Conservation (phyloP, 1,140 invertebrate species). For the Limonius californicus region DNA sequence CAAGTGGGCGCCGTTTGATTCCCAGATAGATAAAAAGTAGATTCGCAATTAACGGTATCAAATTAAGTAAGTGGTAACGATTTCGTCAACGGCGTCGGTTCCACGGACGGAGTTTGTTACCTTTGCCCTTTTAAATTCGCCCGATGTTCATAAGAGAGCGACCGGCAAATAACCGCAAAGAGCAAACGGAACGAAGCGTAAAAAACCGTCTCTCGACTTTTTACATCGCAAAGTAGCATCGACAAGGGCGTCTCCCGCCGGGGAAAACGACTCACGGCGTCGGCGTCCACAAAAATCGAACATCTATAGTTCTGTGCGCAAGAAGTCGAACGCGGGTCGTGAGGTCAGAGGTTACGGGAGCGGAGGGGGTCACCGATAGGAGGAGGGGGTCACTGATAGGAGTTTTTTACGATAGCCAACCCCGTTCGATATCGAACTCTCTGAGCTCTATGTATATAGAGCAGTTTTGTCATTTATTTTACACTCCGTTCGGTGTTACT, state of each 20-base stretch:
- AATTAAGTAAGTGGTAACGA: conserved; percentile 8
- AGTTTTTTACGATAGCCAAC: conserved; percentile 37
- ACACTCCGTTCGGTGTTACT: not conserved
- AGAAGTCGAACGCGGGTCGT: conserved; percentile 33
- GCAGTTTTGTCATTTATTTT: conserved; percentile 1
- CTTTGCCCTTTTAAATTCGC: conserved; percentile 13
- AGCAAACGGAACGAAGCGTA: not conserved
- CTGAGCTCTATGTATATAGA: not conserved
- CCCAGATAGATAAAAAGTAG: not conserved
- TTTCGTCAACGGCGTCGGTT: not conserved
- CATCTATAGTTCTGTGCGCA: conserved; percentile 40
- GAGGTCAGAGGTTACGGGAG: conserved; percentile 32
- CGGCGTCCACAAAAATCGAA: conserved; percentile 41
- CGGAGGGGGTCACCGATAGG: conserved; percentile 19
- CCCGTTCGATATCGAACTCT: conserved; percentile 30
- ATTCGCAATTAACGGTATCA: conserved; percentile 2
- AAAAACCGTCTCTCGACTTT: conserved; percentile 2
- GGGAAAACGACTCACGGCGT: conserved; percentile 30
- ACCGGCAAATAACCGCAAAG: not conserved
- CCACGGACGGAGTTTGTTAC: not conserved
- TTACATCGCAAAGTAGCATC: conserved; percentile 2
- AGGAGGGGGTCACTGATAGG: conserved; percentile 16
- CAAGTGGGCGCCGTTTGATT: not conserved
- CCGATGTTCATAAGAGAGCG: conserved; percentile 3
- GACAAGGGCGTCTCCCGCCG: conserved; percentile 36